A percentile compares a stretch with the other conserved stretches of the same genome.
phyloP scores from a whole-genome alignment of 2,888 invertebrate species.

The Escarpia spicata region DNA sequence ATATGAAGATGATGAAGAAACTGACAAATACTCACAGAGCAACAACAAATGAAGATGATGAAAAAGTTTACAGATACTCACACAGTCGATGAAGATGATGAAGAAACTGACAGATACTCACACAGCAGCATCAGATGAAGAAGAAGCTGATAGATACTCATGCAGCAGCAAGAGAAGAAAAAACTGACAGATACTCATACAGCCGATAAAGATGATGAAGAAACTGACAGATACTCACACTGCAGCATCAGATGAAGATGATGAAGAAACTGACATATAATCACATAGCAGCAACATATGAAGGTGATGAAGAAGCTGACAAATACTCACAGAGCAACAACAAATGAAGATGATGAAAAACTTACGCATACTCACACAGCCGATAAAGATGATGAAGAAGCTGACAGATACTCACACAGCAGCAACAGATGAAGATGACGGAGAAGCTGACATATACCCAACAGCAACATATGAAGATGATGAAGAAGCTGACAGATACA shows the following conservation, averaged over 20 bases:
- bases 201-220: constrained; percentile 30
- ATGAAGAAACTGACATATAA: constrained; percentile 54
- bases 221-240: constrained; percentile 70
- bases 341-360: constrained; percentile 90
- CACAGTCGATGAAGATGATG: too few relatives aligned
- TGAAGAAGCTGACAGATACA: constrained; percentile 17
- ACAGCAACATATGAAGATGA: constrained; percentile 12
- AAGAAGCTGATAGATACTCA: too few relatives aligned
- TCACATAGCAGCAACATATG: constrained; percentile 94
- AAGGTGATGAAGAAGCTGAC: constrained; percentile 87
- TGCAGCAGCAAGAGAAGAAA: too few relatives aligned
- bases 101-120: not conserved
- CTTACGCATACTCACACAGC: too few relatives aligned
- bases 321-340: constrained; percentile 85
- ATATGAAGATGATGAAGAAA: constrained; percentile 66
- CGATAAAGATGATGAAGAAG: constrained; percentile 61
- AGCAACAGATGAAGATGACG: constrained; percentile 96
- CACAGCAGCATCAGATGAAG: constrained; percentile 32
- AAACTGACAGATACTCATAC: constrained; percentile 22
- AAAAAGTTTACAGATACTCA: too few relatives aligned
- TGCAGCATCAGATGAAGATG: constrained; percentile 83
- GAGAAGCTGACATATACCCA: constrained; percentile 74
- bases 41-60: constrained; percentile 95
- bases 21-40: constrained; percentile 78
- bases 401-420: constrained; percentile 99